Conservation (phyloP, 2,113 vertebrate genomes). For the Rhynchomys soricoides region DNA sequence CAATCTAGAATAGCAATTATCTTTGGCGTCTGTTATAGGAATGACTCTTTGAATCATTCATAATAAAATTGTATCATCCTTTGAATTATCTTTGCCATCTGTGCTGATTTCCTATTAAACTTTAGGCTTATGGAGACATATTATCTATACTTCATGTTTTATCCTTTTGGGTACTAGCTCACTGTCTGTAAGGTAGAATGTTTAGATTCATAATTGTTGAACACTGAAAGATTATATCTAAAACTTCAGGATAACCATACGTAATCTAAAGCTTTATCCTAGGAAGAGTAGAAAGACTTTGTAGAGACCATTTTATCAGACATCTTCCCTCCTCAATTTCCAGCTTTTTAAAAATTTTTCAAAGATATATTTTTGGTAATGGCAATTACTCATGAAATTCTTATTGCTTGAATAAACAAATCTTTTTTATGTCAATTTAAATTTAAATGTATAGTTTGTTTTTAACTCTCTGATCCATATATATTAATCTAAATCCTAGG, state of each 20-base stretch:
- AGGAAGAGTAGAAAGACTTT: not conserved
- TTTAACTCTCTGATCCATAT: not conserved
- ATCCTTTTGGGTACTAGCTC: not conserved
- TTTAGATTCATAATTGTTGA: not conserved
- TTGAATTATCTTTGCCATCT: not conserved
- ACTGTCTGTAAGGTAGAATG: not conserved
- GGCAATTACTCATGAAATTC: slow-evolving; percentile 3
- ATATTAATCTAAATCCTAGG: not conserved
- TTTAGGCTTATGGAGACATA: not conserved
- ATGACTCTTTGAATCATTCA: not conserved
- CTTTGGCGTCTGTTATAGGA: not conserved
- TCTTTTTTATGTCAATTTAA: slow-evolving; percentile 7
- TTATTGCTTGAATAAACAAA: slow-evolving; percentile 38
- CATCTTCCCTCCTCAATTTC: slow-evolving; percentile 25
- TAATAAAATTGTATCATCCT: not conserved
- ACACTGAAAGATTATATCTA: slow-evolving; percentile 34
- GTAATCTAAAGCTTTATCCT: slow-evolving; percentile 35
- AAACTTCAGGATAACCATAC: not conserved
- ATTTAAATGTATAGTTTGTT: slow-evolving; percentile 47
- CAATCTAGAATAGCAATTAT: not conserved
- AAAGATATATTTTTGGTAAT: slow-evolving; percentile 33
- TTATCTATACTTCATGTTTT: slow-evolving; percentile 8
- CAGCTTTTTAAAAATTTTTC: slow-evolving; percentile 33
- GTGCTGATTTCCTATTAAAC: not conserved
- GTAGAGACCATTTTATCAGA: not conserved